Conservation (phyloP, 1,140 invertebrate species). For the Calosoma granatense region DNA sequence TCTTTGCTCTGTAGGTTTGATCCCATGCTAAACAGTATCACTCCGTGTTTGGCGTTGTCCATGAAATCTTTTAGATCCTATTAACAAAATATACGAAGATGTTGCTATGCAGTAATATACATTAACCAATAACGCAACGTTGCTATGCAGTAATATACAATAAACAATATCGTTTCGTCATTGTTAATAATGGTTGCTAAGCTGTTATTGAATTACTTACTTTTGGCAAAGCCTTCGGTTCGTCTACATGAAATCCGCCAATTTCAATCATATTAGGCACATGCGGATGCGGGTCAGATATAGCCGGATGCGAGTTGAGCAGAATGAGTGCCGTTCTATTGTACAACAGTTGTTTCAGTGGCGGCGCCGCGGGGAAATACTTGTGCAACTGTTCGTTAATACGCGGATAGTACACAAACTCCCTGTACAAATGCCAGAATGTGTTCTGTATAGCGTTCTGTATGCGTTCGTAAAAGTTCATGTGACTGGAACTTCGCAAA, state of each 20-base stretch:
- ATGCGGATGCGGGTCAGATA: conserved; percentile 28
- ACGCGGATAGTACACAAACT: neutral
- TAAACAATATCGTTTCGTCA: no score
- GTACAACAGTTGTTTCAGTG: conserved; percentile 12
- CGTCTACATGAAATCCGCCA: conserved; percentile 28
- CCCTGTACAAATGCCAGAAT: neutral
- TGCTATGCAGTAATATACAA: no score
- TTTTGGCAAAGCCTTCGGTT: conserved; percentile 17
- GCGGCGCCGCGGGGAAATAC: conserved; percentile 12
- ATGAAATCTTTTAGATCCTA: conserved; percentile 38
- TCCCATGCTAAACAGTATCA: conserved; percentile 43
- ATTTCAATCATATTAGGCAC: conserved; percentile 37
- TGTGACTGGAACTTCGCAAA: neutral
- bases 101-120: no score
- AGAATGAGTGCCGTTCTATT: conserved; percentile 15
- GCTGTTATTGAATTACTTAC: no score
- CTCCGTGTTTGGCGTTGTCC: conserved; percentile 39
- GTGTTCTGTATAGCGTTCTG: no score
- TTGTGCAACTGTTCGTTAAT: conserved; percentile 8
- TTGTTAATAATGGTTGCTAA: no score
- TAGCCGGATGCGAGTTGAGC: conserved; percentile 15
- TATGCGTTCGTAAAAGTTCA: neutral
- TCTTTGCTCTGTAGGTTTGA: conserved; percentile 36
- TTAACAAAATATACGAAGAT: no score
- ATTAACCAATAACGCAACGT: no score